phyloP scores from a whole-genome alignment of 2,888 invertebrate species.

The Pandemis corylana region DNA sequence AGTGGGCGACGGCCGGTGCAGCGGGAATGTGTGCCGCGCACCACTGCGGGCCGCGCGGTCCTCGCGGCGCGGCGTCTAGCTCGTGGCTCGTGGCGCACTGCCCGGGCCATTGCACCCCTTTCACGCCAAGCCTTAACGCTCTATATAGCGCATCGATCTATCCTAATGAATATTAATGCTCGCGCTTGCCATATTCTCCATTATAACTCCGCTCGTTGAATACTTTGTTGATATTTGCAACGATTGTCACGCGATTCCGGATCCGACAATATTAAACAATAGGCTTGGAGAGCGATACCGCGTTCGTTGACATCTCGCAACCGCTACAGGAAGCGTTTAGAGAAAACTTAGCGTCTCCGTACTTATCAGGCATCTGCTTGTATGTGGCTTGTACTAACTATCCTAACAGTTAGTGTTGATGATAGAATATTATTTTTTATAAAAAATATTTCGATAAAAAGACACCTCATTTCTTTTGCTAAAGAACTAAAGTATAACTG shows the following conservation, averaged over 20 bases:
- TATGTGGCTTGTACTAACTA: constrained; percentile 46
- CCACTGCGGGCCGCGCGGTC: constrained; percentile 53
- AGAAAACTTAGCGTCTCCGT: constrained; percentile 53
- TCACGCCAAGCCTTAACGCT: constrained; percentile 79
- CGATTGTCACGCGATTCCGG: constrained; percentile 58
- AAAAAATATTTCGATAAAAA: too few relatives aligned
- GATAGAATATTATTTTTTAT: too few relatives aligned
- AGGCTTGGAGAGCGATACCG: constrained; percentile 48
- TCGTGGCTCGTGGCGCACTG: constrained; percentile 60
- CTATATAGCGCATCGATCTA: constrained; percentile 78
- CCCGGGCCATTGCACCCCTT: constrained; percentile 81
- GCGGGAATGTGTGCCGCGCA: constrained; percentile 76
- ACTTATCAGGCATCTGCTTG: constrained; percentile 49
- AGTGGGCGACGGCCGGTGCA: constrained; percentile 69
- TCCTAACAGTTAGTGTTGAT: constrained; percentile 52
- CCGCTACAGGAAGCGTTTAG: constrained; percentile 62
- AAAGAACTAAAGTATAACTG: too few relatives aligned
- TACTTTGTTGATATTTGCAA: constrained; percentile 48
- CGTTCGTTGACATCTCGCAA: constrained; percentile 63
- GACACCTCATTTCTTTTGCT: too few relatives aligned
- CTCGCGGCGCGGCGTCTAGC: constrained; percentile 47
- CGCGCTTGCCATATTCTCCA: constrained; percentile 41
- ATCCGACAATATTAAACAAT: constrained; percentile 48
- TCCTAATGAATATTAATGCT: constrained; percentile 70
- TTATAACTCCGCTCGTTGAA: constrained; percentile 53